Base-by-base conservation (phyloP, 2,113 vertebrate genomes). In the Halichoeres trimaculatus region DNA sequence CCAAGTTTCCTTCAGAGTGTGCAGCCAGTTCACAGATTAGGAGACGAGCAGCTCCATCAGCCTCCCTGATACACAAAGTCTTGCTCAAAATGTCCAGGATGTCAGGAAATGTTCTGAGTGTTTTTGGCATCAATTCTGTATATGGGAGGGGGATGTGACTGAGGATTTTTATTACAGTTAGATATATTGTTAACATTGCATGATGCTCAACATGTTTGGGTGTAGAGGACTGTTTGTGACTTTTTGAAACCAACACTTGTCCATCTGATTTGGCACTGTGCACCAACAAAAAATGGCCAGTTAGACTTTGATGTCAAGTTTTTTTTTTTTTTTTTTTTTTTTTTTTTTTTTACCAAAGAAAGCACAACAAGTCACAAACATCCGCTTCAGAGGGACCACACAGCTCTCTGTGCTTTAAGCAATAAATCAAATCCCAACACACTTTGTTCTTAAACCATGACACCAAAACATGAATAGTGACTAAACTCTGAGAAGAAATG, bases 401-500 rank as follows among this genome's bases (percentile, higher is more conserved):
- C 43, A 45, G 17, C 17, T 45, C 43, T 14, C 17, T 16, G 13
- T 16, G 43, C 43, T 45, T 45, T 7, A 45, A 17, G 40, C 41
- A 64, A 56, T 41, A 54, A 66, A 76, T 4, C 7, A 67, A 34
- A 41, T 61, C 48, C 47, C 34, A 52, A 11, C 10, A 26, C 65
- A 52, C 2, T 40, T 19, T 48, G 40, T 47, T 63, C 40, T 35
- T 3, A 43, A 57, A 5, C 17, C n/a, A 73, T 54, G n/a, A 59
- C 57, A 20, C 12, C 38, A 65, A 53, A 34, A 58, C 12, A 51
- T 11, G 35, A 22, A 72, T 23, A 14, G 30, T 4, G 7, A 47
- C 19, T 36, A 9, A n/a, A 48, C 47, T 30, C 13, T n/a, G 54
- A 36, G 10, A 12, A 58, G 1, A 10, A 22, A 22, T 23, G 36